phyloP scores from a whole-genome alignment of 2,113 vertebrate species.

The Pedionomus torquatus region DNA sequence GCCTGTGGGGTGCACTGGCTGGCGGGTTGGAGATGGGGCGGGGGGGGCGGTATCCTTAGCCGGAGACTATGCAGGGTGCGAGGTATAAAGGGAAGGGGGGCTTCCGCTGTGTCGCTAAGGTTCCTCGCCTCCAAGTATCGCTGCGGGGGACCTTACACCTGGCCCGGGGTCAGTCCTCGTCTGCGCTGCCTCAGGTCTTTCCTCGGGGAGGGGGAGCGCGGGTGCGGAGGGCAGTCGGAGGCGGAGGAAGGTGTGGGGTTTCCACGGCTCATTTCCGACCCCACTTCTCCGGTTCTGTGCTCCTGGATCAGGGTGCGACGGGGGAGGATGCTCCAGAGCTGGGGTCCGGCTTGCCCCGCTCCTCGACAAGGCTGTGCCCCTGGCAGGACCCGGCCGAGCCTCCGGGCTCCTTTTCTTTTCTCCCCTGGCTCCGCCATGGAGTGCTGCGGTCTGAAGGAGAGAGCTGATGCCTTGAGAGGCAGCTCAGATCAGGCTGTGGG shows the following conservation, averaged over 20 bases:
- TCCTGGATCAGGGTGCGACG: accelerated
- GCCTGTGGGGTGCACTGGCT: background rate
- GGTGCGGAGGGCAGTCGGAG: background rate
- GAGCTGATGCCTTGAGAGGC: background rate
- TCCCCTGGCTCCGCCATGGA: accelerated
- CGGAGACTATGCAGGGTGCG: background rate
- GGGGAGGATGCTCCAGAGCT: background rate
- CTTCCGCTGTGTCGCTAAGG: background rate
- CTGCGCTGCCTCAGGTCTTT: accelerated
- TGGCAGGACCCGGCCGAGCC: background rate
- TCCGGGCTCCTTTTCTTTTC: background rate
- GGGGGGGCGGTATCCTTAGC: background rate
- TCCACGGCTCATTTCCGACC: background rate
- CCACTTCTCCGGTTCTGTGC: accelerated
- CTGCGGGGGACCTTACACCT: background rate
- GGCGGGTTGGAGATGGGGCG: background rate
- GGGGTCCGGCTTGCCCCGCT: accelerated
- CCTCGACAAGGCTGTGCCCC: background rate
- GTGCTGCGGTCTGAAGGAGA: background rate
- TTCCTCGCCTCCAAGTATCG: too few species aligned
- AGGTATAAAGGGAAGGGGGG: background rate
- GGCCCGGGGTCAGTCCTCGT: background rate
- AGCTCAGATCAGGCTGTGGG: background rate
- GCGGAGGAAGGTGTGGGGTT: background rate
- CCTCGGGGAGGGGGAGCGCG: background rate